Evolutionary conservation across 2,888 invertebrate species (phyloP), one percentile per base, ranked within the genome.

Genomic region (Onthophagus sagittarius): DNA sequence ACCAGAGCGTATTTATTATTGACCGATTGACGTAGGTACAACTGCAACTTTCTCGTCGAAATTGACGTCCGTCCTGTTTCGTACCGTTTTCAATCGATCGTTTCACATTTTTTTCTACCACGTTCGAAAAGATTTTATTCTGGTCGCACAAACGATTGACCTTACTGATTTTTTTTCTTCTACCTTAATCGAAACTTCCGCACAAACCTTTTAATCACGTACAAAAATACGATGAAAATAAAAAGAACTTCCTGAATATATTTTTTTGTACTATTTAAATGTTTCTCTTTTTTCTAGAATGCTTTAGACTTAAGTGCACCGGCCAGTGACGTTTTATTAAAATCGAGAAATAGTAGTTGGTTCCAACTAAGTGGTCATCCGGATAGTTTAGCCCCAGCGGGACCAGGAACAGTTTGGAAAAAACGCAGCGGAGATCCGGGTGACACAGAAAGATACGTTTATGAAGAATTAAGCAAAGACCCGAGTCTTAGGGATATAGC

Each of bases 381-480:
- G 73, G 96, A 97, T 76, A 94, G 95, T 77, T 91, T 98, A 86
- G 95, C 96, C 0, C 96, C 96, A 3, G 97, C 97, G 0, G 94
- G 96, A 0, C 94, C 95, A 7, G 95, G 96, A 76, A 96, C 97
- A 11, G 95, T 98, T 71, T 97, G 97, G 92, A 98, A 98, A 86
- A 92, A 95, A 78, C 91, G 94, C 69, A 90, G 91, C 32, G 87
- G 88, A 5, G 90, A 91, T 74, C 86, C 89, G 63, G 92, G 92
- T 79, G 92, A 93, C 80, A 90, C 91, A 15, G 94, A 95, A 84
- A 88, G 92, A 72, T 88, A 89, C 75, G 91, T 94, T 1, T 97
- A 97, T 86, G 93, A 94, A 83, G 90, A 91, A 11, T 87, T 97
- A 76, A 91, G 91, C 77, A 89, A 90, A 76, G 96, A 97, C 83